These are phyloP conservation scores for Bombus sylvicola DNA, from an alignment of 1,140 invertebrate species.

Conservation along the genomic window DNA sequence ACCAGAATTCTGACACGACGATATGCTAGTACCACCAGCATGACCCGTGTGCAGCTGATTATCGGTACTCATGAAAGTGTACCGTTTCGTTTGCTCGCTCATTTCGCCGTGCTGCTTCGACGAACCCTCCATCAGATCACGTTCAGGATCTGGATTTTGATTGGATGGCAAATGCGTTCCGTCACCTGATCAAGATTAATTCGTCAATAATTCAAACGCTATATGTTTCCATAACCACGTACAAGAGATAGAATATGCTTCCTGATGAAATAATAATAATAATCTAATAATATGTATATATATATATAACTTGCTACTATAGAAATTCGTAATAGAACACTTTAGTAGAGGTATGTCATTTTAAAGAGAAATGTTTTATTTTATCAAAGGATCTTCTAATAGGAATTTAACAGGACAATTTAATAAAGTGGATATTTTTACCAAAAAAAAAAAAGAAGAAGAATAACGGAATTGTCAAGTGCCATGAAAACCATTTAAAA, in stretches of 20 bases:
- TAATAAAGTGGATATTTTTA: not conserved
- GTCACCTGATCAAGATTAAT: conserved; percentile 70
- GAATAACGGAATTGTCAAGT: not conserved
- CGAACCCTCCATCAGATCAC: conserved; percentile 80
- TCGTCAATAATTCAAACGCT: not conserved
- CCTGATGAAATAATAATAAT: too few relatives aligned
- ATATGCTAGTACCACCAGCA: conserved; percentile 77
- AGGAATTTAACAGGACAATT: too few relatives aligned
- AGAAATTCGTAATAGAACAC: too few relatives aligned
- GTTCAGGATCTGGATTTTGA: conserved; percentile 79
- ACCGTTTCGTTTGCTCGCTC: conserved; percentile 78
- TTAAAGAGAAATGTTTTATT: too few relatives aligned
- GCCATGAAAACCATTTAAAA: not conserved
- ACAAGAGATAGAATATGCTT: too few relatives aligned
- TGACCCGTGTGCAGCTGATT: conserved; percentile 79
- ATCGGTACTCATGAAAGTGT: conserved; percentile 79
- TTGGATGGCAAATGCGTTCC: conserved; percentile 77
- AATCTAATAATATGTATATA: too few relatives aligned
- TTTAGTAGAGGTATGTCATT: too few relatives aligned
- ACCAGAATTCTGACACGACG: conserved; percentile 79
- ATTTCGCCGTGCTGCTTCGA: conserved; percentile 79
- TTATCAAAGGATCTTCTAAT: too few relatives aligned
- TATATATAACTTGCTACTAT: too few relatives aligned
- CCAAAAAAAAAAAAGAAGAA: too few relatives aligned
- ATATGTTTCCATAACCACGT: not conserved